Evolutionary conservation across 2,888 invertebrate genomes (phyloP), one percentile per base, ranked within the genome.

Genomic region (Rhamphomyia laevipes): DNA sequence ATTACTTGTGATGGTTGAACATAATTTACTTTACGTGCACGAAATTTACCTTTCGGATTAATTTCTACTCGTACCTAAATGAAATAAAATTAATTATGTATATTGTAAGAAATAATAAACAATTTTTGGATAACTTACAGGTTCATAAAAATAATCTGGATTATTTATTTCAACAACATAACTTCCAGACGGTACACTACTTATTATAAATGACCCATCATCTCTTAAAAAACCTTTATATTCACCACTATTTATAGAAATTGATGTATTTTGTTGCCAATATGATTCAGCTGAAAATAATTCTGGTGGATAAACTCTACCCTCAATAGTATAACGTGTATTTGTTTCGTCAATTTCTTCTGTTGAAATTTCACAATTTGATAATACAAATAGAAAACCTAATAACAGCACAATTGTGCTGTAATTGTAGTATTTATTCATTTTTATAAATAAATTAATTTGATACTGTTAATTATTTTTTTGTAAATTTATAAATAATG

Each of bases 21-120:
- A 61, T 87, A 83, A 69, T 95, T 96, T 0, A 99, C 87, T 73
- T 88, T 90, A 43, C 99, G 77, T 1, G 95, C 96, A 57, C 99
- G 77, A 62, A 88, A 90, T 71, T 96, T 99, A 37, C 99, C 99
- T 70, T 94, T 96, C 0, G 90, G 86, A 66, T 92, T 97, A 53
- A 99, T 95, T 73, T 99, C 99, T 2, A 99, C 94, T 53, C 99
- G 76, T 12, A 69, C 55, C 51, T 65, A 44, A 7, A 53, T 15
- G 41, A 48, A 43, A n/a, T 9, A 42, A 38, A 11, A 11, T 17
- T 40, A 18, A 40, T 45, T 9, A 4, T 17, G n/a, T n/a, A 31
- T 16, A 3, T 15, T n/a, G 31, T 21, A 27, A 31, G 15, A 21
- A 18, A n/a, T n/a, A n/a, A 37, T 37, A 38, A 35, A 15, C 6